A percentile compares a stretch with the other conserved stretches of the same genome.
phyloP scores from a whole-genome alignment of 2,888 invertebrate genomes.

The Caenorhabditis imperialis region DNA sequence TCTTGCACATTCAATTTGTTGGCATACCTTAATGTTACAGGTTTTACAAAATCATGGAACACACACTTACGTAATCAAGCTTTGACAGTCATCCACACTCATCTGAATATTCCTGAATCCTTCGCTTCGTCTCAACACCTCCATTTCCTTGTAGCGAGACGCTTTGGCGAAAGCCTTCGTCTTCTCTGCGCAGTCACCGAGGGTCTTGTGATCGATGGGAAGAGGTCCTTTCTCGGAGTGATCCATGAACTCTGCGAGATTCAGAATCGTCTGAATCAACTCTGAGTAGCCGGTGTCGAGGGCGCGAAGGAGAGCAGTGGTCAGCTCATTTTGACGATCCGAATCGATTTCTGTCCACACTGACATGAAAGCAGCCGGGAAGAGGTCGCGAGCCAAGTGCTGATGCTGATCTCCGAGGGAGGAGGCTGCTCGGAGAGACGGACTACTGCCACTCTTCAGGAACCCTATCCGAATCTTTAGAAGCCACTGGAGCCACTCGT shows the following conservation, averaged over 20 bases:
- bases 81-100: slow-evolving; percentile 56
- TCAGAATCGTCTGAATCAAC: slow-evolving; percentile 81
- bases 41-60: slow-evolving; percentile 1
- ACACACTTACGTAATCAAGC: slow-evolving; percentile 53
- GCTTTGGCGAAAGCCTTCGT: slow-evolving; percentile 90
- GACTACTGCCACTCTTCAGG: slow-evolving; percentile 90
- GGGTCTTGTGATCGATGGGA: slow-evolving; percentile 88
- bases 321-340: slow-evolving; percentile 87
- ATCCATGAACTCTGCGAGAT: slow-evolving; percentile 99
- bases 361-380: slow-evolving; percentile 98
- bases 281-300: slow-evolving; percentile 82
- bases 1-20: slow-evolving; percentile 98
- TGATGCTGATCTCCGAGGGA: slow-evolving; percentile 93
- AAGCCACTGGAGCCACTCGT: slow-evolving; percentile 99
- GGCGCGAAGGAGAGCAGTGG: slow-evolving; percentile 86
- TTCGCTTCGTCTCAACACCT: slow-evolving; percentile 58
- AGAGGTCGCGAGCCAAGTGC: slow-evolving; percentile 92
- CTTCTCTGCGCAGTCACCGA: slow-evolving; percentile 94
- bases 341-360: slow-evolving; percentile 96
- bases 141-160: slow-evolving; percentile 84
- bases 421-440: slow-evolving; percentile 92
- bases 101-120: slow-evolving; percentile 7
- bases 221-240: slow-evolving; percentile 95
- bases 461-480: slow-evolving; percentile 91
- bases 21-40: slow-evolving; percentile 84